Base-by-base conservation (phyloP, 2,113 vertebrate species). In the Polypterus senegalus region DNA sequence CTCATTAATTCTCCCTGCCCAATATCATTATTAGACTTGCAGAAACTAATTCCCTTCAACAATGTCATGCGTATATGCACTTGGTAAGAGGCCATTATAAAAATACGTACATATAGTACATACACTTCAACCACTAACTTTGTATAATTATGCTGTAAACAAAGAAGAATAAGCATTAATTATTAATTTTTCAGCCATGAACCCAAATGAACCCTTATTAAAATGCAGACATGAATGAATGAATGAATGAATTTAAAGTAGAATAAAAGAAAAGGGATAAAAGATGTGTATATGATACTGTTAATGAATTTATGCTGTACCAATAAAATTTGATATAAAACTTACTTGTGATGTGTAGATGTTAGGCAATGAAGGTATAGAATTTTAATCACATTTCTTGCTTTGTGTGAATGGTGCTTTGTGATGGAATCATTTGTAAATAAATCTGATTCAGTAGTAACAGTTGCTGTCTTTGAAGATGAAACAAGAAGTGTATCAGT, bases 401-500 rank as follows among this genome's bases (percentile, higher is more conserved):
- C 73, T 67, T 66, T 66, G 69, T 60, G 56, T 47, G 76, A 74
- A 65, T 65, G 78, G 75, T 67, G 60, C 65, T 70, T 60, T 47
- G 65, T 64, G 11, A 59, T 8, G 9, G 49, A 66, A 56, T 0
- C 6, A 51, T 83, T 74, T 76, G 77, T 77, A 57, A 84, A 70
- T 5, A 76, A 66, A 11, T 77, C 62, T 61, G 80, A 82, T 66
- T 62, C 68, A 60, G 65, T 63, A 4, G 47, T 58, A 47, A 61
- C 65, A 5, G 67, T 71, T 6, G 65, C 62, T 70, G 59, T 76
- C 81, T 68, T 74, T 27, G 70, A 73, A 62, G 86, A 80, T 5
- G 89, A 89, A 56, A 89, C 83, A 58, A 89, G 74, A 73, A 98
- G 70, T 27, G 91, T 91, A 74, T 97, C 94, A 52, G 80, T 86